phyloP scores from a whole-genome alignment of 1,140 invertebrate species.

The Drosophila kanapiae region DNA sequence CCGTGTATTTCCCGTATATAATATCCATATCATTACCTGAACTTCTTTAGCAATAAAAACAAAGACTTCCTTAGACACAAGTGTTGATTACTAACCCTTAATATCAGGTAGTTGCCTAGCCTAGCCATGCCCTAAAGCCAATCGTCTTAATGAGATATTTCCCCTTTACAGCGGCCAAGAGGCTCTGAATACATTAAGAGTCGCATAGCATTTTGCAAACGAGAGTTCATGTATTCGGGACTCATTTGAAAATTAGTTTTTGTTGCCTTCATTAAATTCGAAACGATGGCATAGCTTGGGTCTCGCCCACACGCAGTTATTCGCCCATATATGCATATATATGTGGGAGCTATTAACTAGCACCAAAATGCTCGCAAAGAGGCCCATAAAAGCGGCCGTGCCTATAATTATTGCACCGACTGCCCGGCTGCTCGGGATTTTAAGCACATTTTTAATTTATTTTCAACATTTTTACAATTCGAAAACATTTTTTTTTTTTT shows the following conservation, averaged over 20 bases:
- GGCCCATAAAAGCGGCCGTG: slow-evolving; percentile 48
- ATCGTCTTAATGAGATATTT: background rate
- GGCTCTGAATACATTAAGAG: background rate
- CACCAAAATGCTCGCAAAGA: slow-evolving; percentile 62
- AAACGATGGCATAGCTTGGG: slow-evolving; percentile 26
- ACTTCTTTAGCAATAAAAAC: background rate
- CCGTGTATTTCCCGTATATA: background rate
- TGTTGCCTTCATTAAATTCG: slow-evolving; percentile 45
- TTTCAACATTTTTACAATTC: slow-evolving; percentile 81
- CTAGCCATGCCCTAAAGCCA: background rate
- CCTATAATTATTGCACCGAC: slow-evolving; percentile 16
- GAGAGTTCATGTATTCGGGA: slow-evolving; percentile 12
- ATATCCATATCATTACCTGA: slow-evolving; percentile 1
- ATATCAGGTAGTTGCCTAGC: background rate
- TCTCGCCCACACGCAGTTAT: slow-evolving; percentile 45
- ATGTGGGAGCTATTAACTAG: slow-evolving; percentile 53
- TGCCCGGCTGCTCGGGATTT: slow-evolving; percentile 50
- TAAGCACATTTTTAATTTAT: slow-evolving; percentile 81
- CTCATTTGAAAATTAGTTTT: slow-evolving; percentile 36
- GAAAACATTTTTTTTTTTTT: slow-evolving; percentile 59
- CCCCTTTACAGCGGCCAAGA: background rate
- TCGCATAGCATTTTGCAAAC: background rate
- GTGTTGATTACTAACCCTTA: slow-evolving; percentile 1
- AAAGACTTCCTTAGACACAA: background rate
- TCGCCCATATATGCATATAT: slow-evolving; percentile 20